Base-by-base conservation (phyloP, 2,113 vertebrate species). In the Okapia johnstoni region DNA sequence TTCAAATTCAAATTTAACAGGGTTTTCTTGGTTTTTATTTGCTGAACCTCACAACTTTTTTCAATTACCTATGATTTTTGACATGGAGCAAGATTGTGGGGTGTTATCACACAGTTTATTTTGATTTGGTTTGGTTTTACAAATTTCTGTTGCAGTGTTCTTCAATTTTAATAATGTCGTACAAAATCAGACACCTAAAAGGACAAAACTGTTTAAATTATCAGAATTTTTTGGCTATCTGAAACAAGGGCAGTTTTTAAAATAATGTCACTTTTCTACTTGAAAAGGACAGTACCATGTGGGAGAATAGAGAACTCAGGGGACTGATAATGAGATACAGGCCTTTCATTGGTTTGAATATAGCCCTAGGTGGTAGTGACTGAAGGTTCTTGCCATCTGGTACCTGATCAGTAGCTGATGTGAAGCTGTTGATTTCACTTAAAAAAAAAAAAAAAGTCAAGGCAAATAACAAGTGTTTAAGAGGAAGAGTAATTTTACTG, bases 281-380 rank as follows among this genome's bases (percentile, higher is more conserved):
- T 97, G 93, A 90, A 97, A 97, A 97, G 33, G n/a, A 17, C 60
- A 97, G 88, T 88, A 85, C 76, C 96, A 87, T 96, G 95, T 97
- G 97, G 98, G 97, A 97, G 96, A 98, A 93, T 26, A 84, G 43
- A 94, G 95, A 43, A 33, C 98, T 97, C 97, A 92, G 52, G 98
- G 97, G 97, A 98, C 79, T 1, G 36, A 79, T 98, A 98, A 98
- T 98, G 98, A 98, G 97, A 98, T 97, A 97, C 97, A 94, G 95
- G 97, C 88, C 96, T 98, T 98, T 98, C 98, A 97, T 98, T 98
- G 98, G 98, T 80, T 97, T 98, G 95, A 98, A 98, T 96, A 97
- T 97, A 98, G 98, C 98, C 98, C 98, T 98, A 98, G 98, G 98
- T 97, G 98, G 98, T 97, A 98, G 93, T 23, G n/a, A 96, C 86